Conservation (phyloP, 2,797 vertebrate genomes). For the Parauchenoglanis punctatus region DNA sequence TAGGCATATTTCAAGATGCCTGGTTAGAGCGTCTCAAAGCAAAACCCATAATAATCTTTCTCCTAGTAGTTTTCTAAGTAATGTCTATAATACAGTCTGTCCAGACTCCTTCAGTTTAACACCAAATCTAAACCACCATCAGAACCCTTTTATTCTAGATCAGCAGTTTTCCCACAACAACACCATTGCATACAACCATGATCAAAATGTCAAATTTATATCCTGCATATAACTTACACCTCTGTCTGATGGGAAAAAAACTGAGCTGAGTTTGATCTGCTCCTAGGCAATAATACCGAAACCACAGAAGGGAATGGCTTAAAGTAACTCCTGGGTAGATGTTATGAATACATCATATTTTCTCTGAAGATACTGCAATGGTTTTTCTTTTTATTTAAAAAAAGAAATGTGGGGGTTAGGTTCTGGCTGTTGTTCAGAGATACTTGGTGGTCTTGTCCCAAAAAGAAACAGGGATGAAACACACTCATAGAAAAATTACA, state of each 20-base stretch:
- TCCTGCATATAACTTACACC: neutral
- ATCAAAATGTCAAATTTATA: neutral
- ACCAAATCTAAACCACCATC: constrained; percentile 32
- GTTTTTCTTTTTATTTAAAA: neutral
- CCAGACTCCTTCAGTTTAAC: constrained; percentile 2
- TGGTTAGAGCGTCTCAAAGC: constrained; percentile 19
- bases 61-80: constrained; percentile 42
- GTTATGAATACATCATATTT: constrained; percentile 11
- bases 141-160: constrained; percentile 16
- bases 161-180: constrained; percentile 14
- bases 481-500: constrained; percentile 26
- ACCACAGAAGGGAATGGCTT: constrained; percentile 7
- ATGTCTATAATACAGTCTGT: constrained; percentile 27
- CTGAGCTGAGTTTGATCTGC: neutral
- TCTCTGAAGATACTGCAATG: neutral
- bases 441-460: neutral
- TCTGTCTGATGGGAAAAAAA: neutral
- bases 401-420: neutral
- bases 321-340: neutral
- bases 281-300: constrained; percentile 5
- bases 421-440: neutral
- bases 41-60: constrained; percentile 39
- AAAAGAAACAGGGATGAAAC: constrained; percentile 6
- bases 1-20: constrained; percentile 23
- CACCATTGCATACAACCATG: neutral